Conservation (phyloP, 1,140 invertebrate species). For the Drosophila eugracilis region DNA sequence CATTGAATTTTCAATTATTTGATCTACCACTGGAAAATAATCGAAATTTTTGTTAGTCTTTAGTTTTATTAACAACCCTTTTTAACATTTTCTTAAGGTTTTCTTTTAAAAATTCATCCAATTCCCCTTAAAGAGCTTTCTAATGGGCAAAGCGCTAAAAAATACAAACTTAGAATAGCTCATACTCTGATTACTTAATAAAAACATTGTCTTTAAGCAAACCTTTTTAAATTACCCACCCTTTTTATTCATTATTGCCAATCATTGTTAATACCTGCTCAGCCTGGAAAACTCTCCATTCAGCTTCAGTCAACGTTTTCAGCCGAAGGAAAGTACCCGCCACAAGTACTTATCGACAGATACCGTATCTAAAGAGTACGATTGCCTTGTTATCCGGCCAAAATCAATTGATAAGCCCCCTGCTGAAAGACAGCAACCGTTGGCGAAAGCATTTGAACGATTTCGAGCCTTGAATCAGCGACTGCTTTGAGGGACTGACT, state of each 20-base stretch:
- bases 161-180: too few species aligned
- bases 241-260: slow-evolving; percentile 8
- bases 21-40: too few species aligned
- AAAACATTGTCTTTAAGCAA: background rate
- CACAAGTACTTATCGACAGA: slow-evolving; percentile 44
- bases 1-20: background rate
- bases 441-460: slow-evolving; percentile 27
- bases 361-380: slow-evolving; percentile 37
- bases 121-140: too few species aligned
- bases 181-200: too few species aligned
- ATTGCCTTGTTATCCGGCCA: slow-evolving; percentile 42
- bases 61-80: too few species aligned
- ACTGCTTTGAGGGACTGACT: slow-evolving; percentile 27
- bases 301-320: slow-evolving; percentile 18
- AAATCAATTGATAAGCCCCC: slow-evolving; percentile 50
- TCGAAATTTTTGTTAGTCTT: too few species aligned
- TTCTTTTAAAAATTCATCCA: too few species aligned
- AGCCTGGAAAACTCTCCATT: slow-evolving; percentile 14
- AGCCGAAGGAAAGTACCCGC: slow-evolving; percentile 10
- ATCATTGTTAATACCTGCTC: background rate
- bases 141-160: too few species aligned
- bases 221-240: background rate
- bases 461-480: slow-evolving; percentile 45
- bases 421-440: slow-evolving; percentile 42
- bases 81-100: too few species aligned